phyloP scores from a whole-genome alignment of 1,140 invertebrate species.

The Brachionus rotundiformis region DNA sequence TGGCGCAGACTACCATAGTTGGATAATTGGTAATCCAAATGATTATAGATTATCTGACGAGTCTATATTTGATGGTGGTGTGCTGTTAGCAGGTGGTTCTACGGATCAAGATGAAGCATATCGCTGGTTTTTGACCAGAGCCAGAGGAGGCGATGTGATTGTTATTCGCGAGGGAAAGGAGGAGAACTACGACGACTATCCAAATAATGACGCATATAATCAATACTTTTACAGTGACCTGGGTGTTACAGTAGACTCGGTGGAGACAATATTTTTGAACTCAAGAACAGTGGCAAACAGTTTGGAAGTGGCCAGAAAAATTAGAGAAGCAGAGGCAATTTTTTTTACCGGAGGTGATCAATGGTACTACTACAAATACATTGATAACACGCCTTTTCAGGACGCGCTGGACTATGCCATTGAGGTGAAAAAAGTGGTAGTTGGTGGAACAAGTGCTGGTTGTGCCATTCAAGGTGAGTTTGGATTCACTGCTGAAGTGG shows the following conservation, averaged over 20 bases:
- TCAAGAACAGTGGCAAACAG: not conserved
- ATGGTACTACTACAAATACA: constrained; percentile 18
- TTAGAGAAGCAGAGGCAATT: constrained; percentile 22
- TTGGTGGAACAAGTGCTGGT: constrained; percentile 45
- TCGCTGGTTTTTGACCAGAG: constrained; percentile 9
- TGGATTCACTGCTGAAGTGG: constrained; percentile 19
- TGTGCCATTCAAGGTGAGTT: constrained; percentile 47
- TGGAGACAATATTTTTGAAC: constrained; percentile 50
- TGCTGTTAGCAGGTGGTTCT: constrained; percentile 1
- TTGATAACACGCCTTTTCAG: not conserved
- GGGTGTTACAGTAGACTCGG: constrained; percentile 14
- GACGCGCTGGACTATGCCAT: constrained; percentile 17
- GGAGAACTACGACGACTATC: not conserved
- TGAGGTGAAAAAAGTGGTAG: constrained; percentile 24
- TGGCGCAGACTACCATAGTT: not conserved
- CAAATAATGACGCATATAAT: constrained; percentile 35
- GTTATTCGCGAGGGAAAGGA: not conserved
- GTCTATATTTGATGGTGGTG: constrained; percentile 11
- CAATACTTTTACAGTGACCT: constrained; percentile 36
- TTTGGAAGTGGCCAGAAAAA: constrained; percentile 13
- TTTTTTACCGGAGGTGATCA: constrained; percentile 49
- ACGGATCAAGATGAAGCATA: constrained; percentile 1
- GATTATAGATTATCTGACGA: constrained; percentile 27
- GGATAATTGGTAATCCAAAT: not conserved
- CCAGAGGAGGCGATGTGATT: constrained; percentile 35